These are phyloP conservation scores for Oscheius myriophilus DNA, from an alignment of 2,888 invertebrate species.

Conservation along the genomic window DNA sequence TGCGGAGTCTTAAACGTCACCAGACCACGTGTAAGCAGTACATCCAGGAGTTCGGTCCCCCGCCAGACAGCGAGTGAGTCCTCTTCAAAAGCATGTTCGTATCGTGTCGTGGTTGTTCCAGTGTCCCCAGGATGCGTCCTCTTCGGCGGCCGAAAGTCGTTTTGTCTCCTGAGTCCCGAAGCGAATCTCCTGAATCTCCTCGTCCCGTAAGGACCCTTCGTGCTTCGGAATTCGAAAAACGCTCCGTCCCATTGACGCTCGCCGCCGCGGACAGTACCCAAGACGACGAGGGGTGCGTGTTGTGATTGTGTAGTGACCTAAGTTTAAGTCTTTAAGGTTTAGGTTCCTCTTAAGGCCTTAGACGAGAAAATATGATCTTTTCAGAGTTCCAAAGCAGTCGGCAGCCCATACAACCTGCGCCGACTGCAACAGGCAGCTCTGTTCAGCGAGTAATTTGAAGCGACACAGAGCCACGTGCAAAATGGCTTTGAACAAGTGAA, in stretches of 20 bases:
- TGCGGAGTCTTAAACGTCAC: slow-evolving; percentile 47
- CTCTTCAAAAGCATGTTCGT: slow-evolving; percentile 4
- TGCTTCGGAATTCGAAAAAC: neutral
- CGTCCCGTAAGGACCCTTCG: no score
- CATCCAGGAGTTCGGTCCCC: slow-evolving; percentile 32
- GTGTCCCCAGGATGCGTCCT: slow-evolving; percentile 1
- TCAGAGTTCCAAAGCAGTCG: neutral
- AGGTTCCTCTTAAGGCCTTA: neutral
- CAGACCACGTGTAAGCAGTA: slow-evolving; percentile 46
- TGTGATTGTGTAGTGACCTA: slow-evolving; percentile 16
- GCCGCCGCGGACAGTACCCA: slow-evolving; percentile 21
- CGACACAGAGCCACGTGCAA: slow-evolving; percentile 60
- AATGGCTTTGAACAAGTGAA: slow-evolving; percentile 24
- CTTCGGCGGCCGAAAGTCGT: neutral
- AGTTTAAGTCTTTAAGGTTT: neutral
- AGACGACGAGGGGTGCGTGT: slow-evolving; percentile 21
- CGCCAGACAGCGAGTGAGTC: slow-evolving; percentile 40
- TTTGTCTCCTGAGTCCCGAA: no score
- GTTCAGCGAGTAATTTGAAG: slow-evolving; percentile 59
- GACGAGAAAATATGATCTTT: neutral
- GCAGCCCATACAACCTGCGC: slow-evolving; percentile 38
- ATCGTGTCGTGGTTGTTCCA: slow-evolving; percentile 27
- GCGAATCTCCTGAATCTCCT: no score
- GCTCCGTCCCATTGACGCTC: neutral
- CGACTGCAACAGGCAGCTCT: slow-evolving; percentile 48